These are phyloP conservation scores for Peromyscus nudipes DNA, from an alignment of 2,797 vertebrate genomes.

Conservation along the genomic window DNA sequence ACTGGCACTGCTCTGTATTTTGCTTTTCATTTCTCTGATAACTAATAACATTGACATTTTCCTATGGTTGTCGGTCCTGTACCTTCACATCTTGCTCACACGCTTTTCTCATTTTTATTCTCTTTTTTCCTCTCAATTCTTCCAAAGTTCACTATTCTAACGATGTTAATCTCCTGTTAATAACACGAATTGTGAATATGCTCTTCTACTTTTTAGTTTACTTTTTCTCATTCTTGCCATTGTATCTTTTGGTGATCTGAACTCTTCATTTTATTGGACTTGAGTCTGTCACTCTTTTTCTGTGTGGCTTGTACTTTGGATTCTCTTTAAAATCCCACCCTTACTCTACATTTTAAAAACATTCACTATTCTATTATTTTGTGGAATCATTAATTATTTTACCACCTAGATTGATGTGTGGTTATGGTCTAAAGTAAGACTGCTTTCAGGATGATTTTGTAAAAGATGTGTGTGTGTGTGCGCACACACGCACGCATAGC, in stretches of 20 bases:
- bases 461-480: background rate
- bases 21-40: background rate
- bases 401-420: background rate
- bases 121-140: background rate
- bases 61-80: background rate
- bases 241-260: background rate
- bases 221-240: background rate
- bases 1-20: background rate
- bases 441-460: background rate
- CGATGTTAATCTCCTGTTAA: slow-evolving; percentile 11
- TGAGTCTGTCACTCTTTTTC: background rate
- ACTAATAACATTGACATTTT: background rate
- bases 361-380: background rate
- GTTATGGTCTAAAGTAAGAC: background rate
- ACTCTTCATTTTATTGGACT: background rate
- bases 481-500: too few relatives aligned
- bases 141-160: background rate
- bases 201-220: background rate
- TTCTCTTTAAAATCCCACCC: background rate
- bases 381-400: background rate
- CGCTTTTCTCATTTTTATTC: background rate
- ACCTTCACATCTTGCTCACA: background rate
- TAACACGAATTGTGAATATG: background rate
- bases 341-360: background rate
- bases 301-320: background rate